phyloP scores from a whole-genome alignment of 1,140 invertebrate genomes.

The Dendroctonus valens region DNA sequence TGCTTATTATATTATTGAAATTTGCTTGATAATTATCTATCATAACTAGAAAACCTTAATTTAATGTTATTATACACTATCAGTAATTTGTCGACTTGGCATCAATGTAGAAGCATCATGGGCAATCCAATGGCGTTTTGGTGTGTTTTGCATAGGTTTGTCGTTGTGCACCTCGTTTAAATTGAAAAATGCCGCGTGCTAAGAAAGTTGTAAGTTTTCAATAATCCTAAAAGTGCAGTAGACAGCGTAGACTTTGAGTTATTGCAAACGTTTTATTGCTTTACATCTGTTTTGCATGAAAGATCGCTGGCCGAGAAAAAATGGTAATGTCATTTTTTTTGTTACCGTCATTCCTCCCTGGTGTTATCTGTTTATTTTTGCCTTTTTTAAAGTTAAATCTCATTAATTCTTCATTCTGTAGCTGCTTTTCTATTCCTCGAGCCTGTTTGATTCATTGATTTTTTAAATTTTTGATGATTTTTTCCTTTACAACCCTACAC shows the following conservation, averaged over 20 bases:
- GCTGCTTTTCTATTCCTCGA: conserved; percentile 15
- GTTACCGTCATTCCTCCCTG: conserved; percentile 34
- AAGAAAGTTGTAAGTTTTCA: conserved; percentile 42
- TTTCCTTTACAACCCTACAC: conserved; percentile 34
- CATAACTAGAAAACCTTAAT: neutral
- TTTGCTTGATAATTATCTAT: no score
- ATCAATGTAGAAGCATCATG: conserved; percentile 20
- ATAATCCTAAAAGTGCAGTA: conserved; percentile 26
- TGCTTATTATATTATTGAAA: no score
- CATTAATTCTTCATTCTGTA: conserved; percentile 33
- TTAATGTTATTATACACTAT: neutral
- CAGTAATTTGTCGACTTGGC: neutral
- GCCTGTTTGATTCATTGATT: conserved; percentile 32
- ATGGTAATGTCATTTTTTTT: conserved; percentile 49
- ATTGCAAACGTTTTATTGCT: conserved; percentile 24
- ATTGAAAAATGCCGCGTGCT: conserved; percentile 43
- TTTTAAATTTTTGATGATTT: conserved; percentile 32
- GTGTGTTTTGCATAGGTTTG: conserved; percentile 35
- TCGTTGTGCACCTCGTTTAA: conserved; percentile 32
- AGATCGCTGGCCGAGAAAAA: conserved; percentile 39
- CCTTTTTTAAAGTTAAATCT: conserved; percentile 33
- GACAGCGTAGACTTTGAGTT: conserved; percentile 20
- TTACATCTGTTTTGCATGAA: conserved; percentile 37
- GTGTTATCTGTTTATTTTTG: conserved; percentile 43
- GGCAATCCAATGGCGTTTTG: conserved; percentile 38